Evolutionary conservation across 2,888 invertebrate species (phyloP).

Genomic region (Melieria omissa): DNA sequence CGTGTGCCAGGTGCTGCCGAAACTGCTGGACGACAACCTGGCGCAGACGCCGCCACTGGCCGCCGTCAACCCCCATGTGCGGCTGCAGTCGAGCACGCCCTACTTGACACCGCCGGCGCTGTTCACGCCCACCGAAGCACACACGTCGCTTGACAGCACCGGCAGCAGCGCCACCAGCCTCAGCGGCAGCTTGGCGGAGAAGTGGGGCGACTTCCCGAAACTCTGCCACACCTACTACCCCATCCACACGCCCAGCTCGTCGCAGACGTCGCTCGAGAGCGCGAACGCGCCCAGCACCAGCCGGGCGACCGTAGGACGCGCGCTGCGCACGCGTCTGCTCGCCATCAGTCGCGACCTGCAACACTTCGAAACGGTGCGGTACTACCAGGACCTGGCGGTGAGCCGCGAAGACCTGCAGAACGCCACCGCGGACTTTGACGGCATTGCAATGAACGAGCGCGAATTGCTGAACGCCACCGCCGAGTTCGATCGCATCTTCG

Average conservation of each 20-base stretch:
- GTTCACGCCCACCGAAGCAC: conserved; percentile 20
- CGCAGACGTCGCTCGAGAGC: not conserved
- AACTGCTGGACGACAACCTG: conserved; percentile 27
- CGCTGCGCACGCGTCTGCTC: conserved; percentile 48
- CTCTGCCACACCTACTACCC: conserved; percentile 50
- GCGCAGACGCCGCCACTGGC: conserved; percentile 6
- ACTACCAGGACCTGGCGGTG: conserved; percentile 60
- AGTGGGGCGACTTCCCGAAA: conserved; percentile 56
- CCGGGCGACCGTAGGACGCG: conserved; percentile 37
- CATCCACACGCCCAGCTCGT: conserved; percentile 37
- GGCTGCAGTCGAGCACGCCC: conserved; percentile 39
- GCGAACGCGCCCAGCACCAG: conserved; percentile 35
- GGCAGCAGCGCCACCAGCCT: not conserved
- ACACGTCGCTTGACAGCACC: not conserved
- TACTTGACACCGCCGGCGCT: conserved; percentile 15
- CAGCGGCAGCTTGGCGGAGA: conserved; percentile 27
- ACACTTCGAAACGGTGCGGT: conserved; percentile 44
- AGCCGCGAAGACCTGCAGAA: conserved; percentile 59
- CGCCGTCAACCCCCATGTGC: conserved; percentile 53
- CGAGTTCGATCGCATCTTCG: conserved; percentile 61
- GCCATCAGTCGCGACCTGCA: conserved; percentile 43
- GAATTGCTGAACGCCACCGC: conserved; percentile 56
- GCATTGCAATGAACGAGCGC: conserved; percentile 59
- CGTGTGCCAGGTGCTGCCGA: conserved; percentile 42
- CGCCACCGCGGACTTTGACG: conserved; percentile 57